A percentile compares a stretch with the other conserved stretches of the same genome.
Conservation (phyloP, 2,797 vertebrate genomes). For the Pangasius mekongensis region DNA sequence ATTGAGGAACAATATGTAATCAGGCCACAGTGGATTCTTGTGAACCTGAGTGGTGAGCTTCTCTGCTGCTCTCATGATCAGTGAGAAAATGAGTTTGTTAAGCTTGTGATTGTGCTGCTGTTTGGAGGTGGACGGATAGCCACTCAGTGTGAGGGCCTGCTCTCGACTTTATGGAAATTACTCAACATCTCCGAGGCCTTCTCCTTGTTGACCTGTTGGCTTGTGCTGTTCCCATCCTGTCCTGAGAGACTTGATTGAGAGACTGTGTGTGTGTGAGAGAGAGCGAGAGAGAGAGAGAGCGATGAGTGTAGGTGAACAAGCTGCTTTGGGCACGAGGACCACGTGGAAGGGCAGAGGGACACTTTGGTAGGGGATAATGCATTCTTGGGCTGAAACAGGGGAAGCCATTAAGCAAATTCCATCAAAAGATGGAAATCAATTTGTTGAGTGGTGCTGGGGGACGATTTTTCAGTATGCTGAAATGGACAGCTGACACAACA, state of each 20-base stretch:
- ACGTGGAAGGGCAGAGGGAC: constrained; percentile 17
- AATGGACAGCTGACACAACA: constrained; percentile 29
- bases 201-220: constrained; percentile 56
- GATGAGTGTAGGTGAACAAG: constrained; percentile 14
- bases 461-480: constrained; percentile 6
- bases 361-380: constrained; percentile 16
- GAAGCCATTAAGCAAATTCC: constrained; percentile 49
- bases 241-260: constrained; percentile 20
- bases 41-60: constrained; percentile 47
- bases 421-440: constrained; percentile 59
- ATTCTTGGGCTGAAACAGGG: constrained; percentile 31
- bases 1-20: constrained; percentile 53
- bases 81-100: constrained; percentile 59
- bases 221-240: constrained; percentile 46
- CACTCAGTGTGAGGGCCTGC: constrained; percentile 51
- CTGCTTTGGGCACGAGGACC: constrained; percentile 26
- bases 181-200: constrained; percentile 45
- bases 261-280: background rate
- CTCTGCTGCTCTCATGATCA: constrained; percentile 51
- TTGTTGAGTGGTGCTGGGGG: constrained; percentile 47
- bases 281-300: background rate
- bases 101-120: constrained; percentile 58
- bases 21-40: constrained; percentile 47
- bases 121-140: constrained; percentile 50
- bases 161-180: constrained; percentile 58